A percentile compares a stretch with the other conserved stretches of the same genome.
Conservation (phyloP, 2,113 vertebrate genomes). For the Onychostruthus taczanowskii region DNA sequence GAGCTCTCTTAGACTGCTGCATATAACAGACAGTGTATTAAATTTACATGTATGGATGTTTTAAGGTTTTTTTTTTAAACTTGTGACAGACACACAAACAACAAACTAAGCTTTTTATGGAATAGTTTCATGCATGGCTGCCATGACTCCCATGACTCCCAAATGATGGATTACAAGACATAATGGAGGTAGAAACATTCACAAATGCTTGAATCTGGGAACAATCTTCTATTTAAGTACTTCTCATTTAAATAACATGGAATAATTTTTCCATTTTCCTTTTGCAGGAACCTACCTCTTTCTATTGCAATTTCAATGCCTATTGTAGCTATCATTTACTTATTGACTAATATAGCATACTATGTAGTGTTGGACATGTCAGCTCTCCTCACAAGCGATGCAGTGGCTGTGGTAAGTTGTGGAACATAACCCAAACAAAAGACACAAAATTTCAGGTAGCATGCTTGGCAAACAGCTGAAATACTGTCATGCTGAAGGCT, state of each 20-base stretch:
- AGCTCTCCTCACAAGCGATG: constrained; percentile 81
- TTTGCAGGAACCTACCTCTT: constrained; percentile 80
- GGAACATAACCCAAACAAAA: not conserved
- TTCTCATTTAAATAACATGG: not conserved
- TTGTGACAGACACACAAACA: not conserved
- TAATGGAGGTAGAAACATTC: not conserved
- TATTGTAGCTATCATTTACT: constrained; percentile 81
- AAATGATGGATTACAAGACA: not conserved
- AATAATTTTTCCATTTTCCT: not conserved
- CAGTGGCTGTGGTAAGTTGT: constrained; percentile 81
- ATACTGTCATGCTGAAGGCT: not conserved
- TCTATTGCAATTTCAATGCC: constrained; percentile 85
- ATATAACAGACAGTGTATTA: not conserved
- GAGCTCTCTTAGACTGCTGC: not conserved
- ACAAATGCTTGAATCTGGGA: not conserved
- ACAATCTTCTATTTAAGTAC: not conserved
- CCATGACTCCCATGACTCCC: not conserved
- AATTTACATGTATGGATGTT: not conserved
- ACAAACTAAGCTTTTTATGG: not conserved
- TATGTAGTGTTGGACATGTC: constrained; percentile 82
- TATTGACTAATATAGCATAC: constrained; percentile 85
- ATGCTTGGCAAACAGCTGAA: not conserved
- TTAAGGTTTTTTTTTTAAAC: not conserved
- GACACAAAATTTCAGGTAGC: not conserved
- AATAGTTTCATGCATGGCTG: not conserved